These are phyloP conservation scores for Cebidichthys violaceus DNA, from an alignment of 2,113 vertebrate genomes.

Conservation along the genomic window DNA sequence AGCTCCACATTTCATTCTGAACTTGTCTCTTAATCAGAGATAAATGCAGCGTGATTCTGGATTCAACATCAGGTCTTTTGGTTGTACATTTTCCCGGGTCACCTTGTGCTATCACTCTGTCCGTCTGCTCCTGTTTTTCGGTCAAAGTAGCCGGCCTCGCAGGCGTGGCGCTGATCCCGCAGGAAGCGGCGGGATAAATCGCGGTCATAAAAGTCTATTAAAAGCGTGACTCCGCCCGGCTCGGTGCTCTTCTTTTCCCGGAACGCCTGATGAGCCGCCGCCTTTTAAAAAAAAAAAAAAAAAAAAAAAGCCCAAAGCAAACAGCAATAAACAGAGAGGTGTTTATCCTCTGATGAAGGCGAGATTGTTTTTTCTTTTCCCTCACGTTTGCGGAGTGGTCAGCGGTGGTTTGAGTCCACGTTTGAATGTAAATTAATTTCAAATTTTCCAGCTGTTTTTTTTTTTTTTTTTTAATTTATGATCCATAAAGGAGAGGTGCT, in stretches of 20 bases:
- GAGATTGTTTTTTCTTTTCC: neutral
- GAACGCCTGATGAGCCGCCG: neutral
- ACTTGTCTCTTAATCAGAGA: neutral
- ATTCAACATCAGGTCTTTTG: too few relatives aligned
- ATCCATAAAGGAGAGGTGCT: neutral
- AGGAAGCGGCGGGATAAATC: conserved; percentile 17
- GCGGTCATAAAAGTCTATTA: conserved; percentile 48
- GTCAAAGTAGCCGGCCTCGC: conserved; percentile 9
- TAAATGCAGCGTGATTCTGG: neutral
- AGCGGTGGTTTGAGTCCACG: neutral
- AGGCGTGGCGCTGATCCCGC: conserved; percentile 35
- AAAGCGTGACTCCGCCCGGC: neutral
- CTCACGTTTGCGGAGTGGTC: neutral
- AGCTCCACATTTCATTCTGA: neutral
- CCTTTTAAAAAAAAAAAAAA: too few relatives aligned
- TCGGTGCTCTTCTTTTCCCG: neutral
- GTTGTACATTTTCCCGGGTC: neutral
- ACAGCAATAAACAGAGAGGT: conserved; percentile 50
- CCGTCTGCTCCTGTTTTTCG: conserved; percentile 29
- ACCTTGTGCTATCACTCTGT: conserved; percentile 3
- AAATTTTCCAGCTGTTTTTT: neutral
- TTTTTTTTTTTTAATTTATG: neutral
- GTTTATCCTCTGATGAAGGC: conserved; percentile 4
- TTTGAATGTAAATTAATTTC: conserved; percentile 17
- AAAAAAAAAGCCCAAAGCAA: conserved; percentile 55